phyloP scores from a whole-genome alignment of 2,888 invertebrate genomes.

The Eristalis tenax region DNA sequence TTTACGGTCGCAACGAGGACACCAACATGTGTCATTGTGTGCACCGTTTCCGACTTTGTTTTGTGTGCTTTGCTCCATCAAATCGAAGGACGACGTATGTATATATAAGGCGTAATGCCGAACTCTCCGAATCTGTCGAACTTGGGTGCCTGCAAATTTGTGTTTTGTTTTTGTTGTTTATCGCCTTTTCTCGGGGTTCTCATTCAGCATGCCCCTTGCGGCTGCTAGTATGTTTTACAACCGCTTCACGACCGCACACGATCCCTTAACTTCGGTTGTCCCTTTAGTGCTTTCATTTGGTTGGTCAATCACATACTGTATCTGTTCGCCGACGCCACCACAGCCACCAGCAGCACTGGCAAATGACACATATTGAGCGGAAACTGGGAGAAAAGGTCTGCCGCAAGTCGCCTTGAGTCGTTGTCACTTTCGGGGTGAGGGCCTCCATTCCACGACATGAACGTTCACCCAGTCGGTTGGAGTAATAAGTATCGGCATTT shows the following conservation, averaged over 20 bases:
- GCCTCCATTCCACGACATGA: background rate
- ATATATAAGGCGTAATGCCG: conserved; percentile 12
- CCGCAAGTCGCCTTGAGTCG: conserved; percentile 49
- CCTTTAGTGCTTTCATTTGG: conserved; percentile 43
- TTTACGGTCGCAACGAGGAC: conserved; percentile 41
- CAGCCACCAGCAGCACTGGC: background rate
- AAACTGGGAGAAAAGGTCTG: conserved; percentile 18
- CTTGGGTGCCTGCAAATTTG: background rate
- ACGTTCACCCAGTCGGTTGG: conserved; percentile 17
- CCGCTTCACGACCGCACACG: conserved; percentile 8
- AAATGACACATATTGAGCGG: conserved; percentile 46
- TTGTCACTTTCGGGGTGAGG: conserved; percentile 41
- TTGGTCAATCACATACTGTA: conserved; percentile 50
- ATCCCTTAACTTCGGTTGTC: conserved; percentile 34
- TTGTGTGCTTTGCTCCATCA: conserved; percentile 11
- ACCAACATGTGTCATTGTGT: conserved; percentile 57
- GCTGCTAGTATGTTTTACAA: conserved; percentile 36
- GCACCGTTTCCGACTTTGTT: conserved; percentile 46
- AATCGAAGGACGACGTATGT: conserved; percentile 16
- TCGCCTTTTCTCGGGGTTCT: conserved; percentile 22
- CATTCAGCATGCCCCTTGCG: conserved; percentile 13
- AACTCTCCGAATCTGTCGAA: conserved; percentile 6
- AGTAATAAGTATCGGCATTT: conserved; percentile 50
- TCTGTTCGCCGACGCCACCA: background rate
- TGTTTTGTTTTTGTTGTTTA: conserved; percentile 3